These are phyloP conservation scores for Acinonyx jubatus DNA, from an alignment of 2,113 vertebrate species.

Conservation along the genomic window DNA sequence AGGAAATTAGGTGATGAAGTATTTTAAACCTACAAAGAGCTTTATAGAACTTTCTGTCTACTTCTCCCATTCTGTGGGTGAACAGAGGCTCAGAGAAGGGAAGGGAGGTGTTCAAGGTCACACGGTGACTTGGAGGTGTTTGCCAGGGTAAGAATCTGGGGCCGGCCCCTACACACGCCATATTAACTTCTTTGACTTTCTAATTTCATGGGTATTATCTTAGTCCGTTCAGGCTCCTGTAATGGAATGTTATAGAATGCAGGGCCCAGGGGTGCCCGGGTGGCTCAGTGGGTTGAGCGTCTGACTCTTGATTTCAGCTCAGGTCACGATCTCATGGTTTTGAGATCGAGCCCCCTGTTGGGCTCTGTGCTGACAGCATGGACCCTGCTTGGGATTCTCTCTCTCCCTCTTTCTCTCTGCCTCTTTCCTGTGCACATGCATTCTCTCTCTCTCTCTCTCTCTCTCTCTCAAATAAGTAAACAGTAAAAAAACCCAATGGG, in stretches of 20 bases:
- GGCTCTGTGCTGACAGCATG: too few species aligned
- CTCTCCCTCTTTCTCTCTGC: too few species aligned
- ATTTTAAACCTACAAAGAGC: neutral
- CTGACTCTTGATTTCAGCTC: too few species aligned
- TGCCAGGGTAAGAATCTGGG: neutral
- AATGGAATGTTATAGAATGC: neutral
- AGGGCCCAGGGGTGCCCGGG: too few species aligned
- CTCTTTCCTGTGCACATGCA: too few species aligned
- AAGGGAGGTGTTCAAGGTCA: neutral
- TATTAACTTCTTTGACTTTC: neutral
- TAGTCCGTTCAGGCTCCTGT: neutral
- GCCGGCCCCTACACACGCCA: rapidly evolving
- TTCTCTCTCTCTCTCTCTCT: too few species aligned
- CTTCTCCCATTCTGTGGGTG: neutral
- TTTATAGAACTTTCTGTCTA: neutral
- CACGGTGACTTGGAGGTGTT: neutral
- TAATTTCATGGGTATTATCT: neutral
- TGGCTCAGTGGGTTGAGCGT: too few species aligned
- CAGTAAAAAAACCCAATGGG: too few species aligned
- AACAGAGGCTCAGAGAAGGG: neutral
- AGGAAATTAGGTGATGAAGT: neutral
- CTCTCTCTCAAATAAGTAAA: too few species aligned
- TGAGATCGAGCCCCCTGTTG: too few species aligned
- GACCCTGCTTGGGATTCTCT: too few species aligned
- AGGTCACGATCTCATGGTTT: too few species aligned